Evolutionary conservation across 2,113 vertebrate species (phyloP).

Genomic region (Pelodiscus sinensis): DNA sequence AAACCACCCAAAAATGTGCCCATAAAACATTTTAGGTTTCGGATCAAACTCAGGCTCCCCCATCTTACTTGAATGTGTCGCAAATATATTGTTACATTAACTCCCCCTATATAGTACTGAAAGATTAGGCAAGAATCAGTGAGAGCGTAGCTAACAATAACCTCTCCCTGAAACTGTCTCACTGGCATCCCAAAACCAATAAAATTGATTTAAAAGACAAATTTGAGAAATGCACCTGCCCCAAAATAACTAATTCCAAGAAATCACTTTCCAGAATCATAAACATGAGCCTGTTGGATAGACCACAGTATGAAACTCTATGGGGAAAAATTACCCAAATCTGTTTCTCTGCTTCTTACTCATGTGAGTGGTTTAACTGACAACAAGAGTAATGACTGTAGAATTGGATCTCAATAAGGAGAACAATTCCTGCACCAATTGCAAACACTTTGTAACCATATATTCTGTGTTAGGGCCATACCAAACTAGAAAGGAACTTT

Average conservation of each 20-base stretch:
- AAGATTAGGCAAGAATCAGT: neutral
- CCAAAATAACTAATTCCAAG: neutral
- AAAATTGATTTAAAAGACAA: neutral
- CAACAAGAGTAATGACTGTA: neutral
- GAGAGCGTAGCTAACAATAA: neutral
- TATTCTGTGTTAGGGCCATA: neutral
- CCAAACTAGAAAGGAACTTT: neutral
- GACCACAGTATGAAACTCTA: neutral
- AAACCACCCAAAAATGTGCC: neutral
- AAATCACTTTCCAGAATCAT: neutral
- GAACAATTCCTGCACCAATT: neutral
- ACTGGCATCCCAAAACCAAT: slow-evolving; percentile 4
- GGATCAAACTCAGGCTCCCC: rapidly evolving
- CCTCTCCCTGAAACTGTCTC: neutral
- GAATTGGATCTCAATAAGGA: neutral
- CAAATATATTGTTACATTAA: neutral
- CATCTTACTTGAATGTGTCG: neutral
- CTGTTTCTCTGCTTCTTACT: neutral
- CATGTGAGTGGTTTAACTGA: neutral
- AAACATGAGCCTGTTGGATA: neutral
- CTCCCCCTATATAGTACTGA: neutral
- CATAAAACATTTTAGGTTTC: neutral
- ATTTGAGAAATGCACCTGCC: neutral
- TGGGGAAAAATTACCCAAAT: neutral
- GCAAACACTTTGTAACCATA: neutral